Evolutionary conservation across 2,888 invertebrate genomes (phyloP).

Genomic region (Luperina nickerlii): DNA sequence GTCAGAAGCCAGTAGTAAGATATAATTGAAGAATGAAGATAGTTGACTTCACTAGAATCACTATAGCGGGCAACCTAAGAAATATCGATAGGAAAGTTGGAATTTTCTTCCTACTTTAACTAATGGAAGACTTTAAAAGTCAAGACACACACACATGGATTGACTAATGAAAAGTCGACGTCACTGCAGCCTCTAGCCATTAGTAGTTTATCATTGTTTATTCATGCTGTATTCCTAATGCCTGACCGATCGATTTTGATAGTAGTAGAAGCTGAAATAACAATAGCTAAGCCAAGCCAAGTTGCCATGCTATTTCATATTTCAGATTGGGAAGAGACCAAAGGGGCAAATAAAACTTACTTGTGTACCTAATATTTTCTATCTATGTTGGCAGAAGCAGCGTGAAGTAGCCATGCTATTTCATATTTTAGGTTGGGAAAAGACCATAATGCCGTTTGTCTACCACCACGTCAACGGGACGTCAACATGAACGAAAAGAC

Average conservation of each 20-base stretch:
- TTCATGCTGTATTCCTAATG: slow-evolving; percentile 21
- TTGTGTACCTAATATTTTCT: neutral
- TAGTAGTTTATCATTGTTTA: slow-evolving; percentile 4
- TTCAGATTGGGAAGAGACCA: neutral
- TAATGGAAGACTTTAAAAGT: neutral
- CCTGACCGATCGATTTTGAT: slow-evolving; percentile 20
- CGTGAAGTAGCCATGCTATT: neutral
- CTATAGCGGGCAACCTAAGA: too few species aligned
- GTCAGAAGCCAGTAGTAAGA: too few species aligned
- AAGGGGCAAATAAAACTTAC: neutral
- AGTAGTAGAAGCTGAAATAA: neutral
- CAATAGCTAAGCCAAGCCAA: neutral
- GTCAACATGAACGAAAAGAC: neutral
- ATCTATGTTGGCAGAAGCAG: neutral
- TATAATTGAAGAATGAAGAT: too few species aligned
- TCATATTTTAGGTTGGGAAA: neutral
- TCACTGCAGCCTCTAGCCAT: neutral
- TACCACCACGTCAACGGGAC: neutral
- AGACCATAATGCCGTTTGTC: neutral
- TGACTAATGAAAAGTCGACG: neutral
- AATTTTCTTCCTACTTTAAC: neutral
- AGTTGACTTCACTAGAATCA: too few species aligned
- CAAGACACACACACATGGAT: neutral
- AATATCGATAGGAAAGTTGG: neutral
- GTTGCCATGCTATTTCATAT: neutral